Conservation (phyloP, 2,888 invertebrate species). For the Coronaproctus castanopsis region DNA sequence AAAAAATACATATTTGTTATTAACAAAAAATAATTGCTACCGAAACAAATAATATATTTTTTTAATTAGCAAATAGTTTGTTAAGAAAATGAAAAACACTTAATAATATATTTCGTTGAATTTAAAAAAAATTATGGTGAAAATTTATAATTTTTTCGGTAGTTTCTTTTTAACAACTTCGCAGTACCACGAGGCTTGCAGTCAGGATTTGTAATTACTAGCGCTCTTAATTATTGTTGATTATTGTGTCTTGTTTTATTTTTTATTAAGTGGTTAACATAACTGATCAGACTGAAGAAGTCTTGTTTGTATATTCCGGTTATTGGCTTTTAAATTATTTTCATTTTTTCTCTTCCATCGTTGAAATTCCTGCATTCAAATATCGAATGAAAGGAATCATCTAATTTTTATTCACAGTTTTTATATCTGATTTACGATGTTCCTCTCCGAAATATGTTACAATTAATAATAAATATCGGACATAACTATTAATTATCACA, state of each 20-base stretch:
- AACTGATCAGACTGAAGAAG: neutral
- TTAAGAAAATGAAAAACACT: slow-evolving; percentile 1
- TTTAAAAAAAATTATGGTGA: neutral
- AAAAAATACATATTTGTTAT: too few relatives aligned
- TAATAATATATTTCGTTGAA: neutral
- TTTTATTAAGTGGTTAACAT: neutral
- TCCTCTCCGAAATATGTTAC: too few relatives aligned
- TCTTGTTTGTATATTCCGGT: neutral
- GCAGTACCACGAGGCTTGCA: neutral
- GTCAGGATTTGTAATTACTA: neutral
- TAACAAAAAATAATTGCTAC: too few relatives aligned
- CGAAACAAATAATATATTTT: too few relatives aligned
- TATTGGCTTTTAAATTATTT: neutral
- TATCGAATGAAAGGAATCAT: too few relatives aligned
- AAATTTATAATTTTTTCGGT: neutral
- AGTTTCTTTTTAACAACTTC: neutral
- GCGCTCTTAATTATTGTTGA: neutral
- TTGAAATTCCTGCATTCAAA: too few relatives aligned
- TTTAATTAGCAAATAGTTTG: too few relatives aligned
- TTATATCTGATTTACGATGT: too few relatives aligned
- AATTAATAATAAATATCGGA: too few relatives aligned
- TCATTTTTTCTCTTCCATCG: neutral
- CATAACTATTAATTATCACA: too few relatives aligned
- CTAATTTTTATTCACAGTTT: too few relatives aligned
- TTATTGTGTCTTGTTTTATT: neutral